Conservation (phyloP, 2,888 invertebrate genomes). For the Pristionchus maxplancki region DNA sequence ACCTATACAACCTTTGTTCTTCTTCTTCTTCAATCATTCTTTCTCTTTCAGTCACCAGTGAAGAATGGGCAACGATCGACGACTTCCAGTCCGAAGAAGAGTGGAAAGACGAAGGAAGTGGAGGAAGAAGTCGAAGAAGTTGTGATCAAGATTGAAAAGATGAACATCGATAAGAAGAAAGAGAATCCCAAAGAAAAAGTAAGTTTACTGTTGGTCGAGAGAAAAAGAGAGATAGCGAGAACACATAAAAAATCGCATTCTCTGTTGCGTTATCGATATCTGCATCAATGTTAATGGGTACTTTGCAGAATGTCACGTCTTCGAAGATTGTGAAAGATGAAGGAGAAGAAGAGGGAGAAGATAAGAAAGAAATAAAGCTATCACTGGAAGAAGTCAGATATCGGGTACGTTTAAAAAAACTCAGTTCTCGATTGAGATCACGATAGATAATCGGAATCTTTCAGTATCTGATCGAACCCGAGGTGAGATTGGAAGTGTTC, state of each 20-base stretch:
- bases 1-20: too few species aligned
- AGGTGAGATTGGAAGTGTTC: not conserved
- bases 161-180: not conserved
- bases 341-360: not conserved
- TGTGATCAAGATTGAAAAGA: not conserved
- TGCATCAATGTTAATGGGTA: not conserved
- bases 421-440: not conserved
- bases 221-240: not conserved
- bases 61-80: not conserved
- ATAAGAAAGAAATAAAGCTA: not conserved
- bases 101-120: not conserved
- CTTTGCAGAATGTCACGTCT: not conserved
- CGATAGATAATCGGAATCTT: not conserved
- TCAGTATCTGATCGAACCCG: not conserved
- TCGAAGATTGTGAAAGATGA: not conserved
- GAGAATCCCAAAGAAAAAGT: not conserved
- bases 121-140: not conserved
- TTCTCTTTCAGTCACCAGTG: not conserved
- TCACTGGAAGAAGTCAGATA: not conserved
- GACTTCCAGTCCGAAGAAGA: not conserved
- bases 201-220: not conserved
- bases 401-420: not conserved
- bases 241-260: too few species aligned
- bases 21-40: not conserved
- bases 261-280: too few species aligned